These are phyloP conservation scores for Dipodomys stephensi DNA, from an alignment of 2,113 vertebrate genomes.

Conservation along the genomic window DNA sequence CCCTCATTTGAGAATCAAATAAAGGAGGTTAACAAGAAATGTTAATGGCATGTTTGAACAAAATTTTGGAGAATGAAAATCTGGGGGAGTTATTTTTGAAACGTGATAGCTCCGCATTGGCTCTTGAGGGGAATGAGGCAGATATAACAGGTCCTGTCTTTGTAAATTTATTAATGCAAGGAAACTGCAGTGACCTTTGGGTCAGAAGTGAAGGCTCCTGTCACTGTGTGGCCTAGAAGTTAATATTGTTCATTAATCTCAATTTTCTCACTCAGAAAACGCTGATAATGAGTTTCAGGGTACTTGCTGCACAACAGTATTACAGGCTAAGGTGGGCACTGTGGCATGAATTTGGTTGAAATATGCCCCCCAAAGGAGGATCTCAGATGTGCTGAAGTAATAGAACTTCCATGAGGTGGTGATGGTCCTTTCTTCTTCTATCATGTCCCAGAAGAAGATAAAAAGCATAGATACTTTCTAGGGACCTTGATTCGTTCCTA, in stretches of 20 bases:
- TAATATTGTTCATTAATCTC: background rate
- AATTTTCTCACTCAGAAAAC: background rate
- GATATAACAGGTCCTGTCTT: background rate
- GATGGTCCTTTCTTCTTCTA: no score
- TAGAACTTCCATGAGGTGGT: no score
- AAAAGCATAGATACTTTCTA: background rate
- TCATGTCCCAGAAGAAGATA: no score
- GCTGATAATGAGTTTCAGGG: background rate
- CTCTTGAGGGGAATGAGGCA: background rate
- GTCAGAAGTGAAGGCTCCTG: background rate
- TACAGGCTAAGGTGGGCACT: background rate
- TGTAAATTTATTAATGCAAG: background rate
- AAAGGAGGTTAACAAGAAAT: background rate
- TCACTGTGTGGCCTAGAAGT: background rate
- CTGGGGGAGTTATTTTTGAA: constrained; percentile 14
- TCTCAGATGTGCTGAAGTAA: no score
- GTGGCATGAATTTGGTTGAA: background rate
- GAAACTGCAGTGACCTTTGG: background rate
- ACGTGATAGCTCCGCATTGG: background rate
- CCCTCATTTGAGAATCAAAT: constrained; percentile 33
- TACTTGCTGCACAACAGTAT: background rate
- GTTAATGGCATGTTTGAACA: background rate
- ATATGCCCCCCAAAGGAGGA: background rate
- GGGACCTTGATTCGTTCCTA: background rate
- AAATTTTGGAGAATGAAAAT: constrained; percentile 33